These are phyloP conservation scores for Drosophila insularis DNA, from an alignment of 1,140 invertebrate genomes.

Conservation along the genomic window DNA sequence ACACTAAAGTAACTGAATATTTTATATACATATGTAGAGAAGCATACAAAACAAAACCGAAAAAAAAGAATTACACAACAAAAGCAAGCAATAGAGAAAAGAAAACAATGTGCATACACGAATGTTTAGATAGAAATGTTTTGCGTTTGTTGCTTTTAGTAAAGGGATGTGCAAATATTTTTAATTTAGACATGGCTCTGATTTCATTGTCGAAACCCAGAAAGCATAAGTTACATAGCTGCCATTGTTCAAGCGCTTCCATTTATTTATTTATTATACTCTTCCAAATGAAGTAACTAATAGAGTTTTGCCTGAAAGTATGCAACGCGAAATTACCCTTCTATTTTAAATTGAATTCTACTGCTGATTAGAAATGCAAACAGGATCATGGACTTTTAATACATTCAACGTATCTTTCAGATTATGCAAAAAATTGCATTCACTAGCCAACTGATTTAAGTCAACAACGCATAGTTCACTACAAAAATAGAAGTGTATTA, in stretches of 20 bases:
- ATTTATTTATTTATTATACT: background rate
- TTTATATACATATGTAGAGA: background rate
- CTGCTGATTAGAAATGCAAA: too few species aligned
- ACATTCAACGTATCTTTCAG: too few species aligned
- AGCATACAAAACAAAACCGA: background rate
- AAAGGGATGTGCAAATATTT: conserved; percentile 44
- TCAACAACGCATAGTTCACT: too few species aligned
- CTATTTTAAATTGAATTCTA: background rate
- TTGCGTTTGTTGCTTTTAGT: background rate
- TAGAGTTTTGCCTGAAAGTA: background rate
- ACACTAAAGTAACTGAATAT: conserved; percentile 7
- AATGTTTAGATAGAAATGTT: background rate
- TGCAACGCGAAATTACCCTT: too few species aligned
- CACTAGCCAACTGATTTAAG: too few species aligned
- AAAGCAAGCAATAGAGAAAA: background rate
- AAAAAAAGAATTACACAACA: background rate
- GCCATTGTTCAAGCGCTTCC: conserved; percentile 8
- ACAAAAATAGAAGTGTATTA: background rate
- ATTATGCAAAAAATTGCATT: too few species aligned
- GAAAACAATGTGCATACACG: background rate
- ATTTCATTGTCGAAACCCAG: conserved; percentile 45
- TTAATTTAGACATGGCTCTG: conserved; percentile 57
- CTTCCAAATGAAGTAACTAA: background rate
- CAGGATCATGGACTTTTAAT: too few species aligned
- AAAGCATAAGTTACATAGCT: conserved; percentile 18